A percentile compares a stretch with the other conserved stretches of the same genome.
Evolutionary conservation across 2,113 vertebrate species (phyloP).

Genomic region (Tylochromis polylepis): DNA sequence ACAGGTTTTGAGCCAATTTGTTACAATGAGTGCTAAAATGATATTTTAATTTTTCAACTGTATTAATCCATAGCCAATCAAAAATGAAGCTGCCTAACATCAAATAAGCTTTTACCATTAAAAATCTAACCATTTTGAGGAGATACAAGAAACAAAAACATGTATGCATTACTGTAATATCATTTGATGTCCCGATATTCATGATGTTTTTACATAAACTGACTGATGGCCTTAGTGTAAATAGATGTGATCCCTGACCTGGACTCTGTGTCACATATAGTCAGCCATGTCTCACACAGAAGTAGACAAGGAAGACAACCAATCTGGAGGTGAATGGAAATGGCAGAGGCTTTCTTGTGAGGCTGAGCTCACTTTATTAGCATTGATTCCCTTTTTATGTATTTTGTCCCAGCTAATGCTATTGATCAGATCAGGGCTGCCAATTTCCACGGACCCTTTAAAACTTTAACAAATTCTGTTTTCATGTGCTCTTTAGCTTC

Average conservation of each 20-base stretch:
- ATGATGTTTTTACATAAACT: neutral
- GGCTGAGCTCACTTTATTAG: constrained; percentile 74
- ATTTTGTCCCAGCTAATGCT: constrained; percentile 68
- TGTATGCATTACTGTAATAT: neutral
- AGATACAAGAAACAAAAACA: neutral
- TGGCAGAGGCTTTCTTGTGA: constrained; percentile 40
- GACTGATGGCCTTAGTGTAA: constrained; percentile 25
- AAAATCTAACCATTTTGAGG: neutral
- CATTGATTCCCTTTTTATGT: constrained; percentile 75
- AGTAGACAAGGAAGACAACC: constrained; percentile 16
- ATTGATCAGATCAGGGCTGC: constrained; percentile 51
- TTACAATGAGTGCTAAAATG: fast-evolving
- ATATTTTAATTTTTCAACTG: neutral
- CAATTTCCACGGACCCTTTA: constrained; percentile 36
- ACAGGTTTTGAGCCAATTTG: neutral
- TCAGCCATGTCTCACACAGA: constrained; percentile 1
- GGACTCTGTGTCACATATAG: constrained; percentile 24
- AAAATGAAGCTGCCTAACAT: neutral
- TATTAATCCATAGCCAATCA: fast-evolving
- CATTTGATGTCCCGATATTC: fast-evolving
- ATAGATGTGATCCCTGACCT: constrained; percentile 61
- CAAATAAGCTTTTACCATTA: neutral
- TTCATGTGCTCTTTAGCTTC: constrained; percentile 10
- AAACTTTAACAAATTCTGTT: constrained; percentile 50
- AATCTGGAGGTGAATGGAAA: constrained; percentile 33